These are phyloP conservation scores for Hipparchia sbordonii DNA, from an alignment of 2,888 invertebrate species.

Conservation along the genomic window DNA sequence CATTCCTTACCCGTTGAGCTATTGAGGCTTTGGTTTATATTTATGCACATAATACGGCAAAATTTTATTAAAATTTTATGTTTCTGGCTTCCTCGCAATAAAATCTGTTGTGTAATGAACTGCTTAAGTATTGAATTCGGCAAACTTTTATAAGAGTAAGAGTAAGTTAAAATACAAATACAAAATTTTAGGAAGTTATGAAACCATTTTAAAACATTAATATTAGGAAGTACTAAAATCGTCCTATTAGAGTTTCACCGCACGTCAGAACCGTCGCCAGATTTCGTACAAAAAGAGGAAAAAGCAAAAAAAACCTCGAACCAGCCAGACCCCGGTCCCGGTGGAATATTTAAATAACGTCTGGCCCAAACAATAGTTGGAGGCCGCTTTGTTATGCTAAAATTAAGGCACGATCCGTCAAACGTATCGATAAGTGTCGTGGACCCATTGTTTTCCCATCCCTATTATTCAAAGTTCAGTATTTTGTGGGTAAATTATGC, in stretches of 20 bases:
- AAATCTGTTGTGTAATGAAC: not conserved
- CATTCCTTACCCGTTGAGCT: too few relatives aligned
- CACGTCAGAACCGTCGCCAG: conserved; percentile 53
- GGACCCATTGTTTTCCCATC: conserved; percentile 44
- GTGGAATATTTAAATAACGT: conserved; percentile 76
- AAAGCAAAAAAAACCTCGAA: conserved; percentile 50
- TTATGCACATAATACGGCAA: too few relatives aligned
- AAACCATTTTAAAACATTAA: not conserved
- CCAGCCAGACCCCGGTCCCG: conserved; percentile 55
- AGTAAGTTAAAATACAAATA: not conserved
- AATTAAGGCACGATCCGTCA: conserved; percentile 58
- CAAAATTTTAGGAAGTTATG: not conserved
- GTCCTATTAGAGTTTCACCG: conserved; percentile 44
- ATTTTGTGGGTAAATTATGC: conserved; percentile 32
- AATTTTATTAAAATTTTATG: too few relatives aligned
- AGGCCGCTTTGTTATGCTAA: conserved; percentile 73
- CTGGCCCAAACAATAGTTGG: conserved; percentile 74
- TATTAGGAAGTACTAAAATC: conserved; percentile 13
- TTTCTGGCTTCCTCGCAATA: not conserved
- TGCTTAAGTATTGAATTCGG: not conserved
- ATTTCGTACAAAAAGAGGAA: conserved; percentile 56
- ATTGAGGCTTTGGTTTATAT: too few relatives aligned
- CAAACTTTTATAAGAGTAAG: not conserved
- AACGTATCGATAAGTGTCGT: conserved; percentile 47
- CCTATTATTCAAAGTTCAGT: conserved; percentile 39